phyloP scores from a whole-genome alignment of 2,113 vertebrate species.

The Pterocles burchelli region DNA sequence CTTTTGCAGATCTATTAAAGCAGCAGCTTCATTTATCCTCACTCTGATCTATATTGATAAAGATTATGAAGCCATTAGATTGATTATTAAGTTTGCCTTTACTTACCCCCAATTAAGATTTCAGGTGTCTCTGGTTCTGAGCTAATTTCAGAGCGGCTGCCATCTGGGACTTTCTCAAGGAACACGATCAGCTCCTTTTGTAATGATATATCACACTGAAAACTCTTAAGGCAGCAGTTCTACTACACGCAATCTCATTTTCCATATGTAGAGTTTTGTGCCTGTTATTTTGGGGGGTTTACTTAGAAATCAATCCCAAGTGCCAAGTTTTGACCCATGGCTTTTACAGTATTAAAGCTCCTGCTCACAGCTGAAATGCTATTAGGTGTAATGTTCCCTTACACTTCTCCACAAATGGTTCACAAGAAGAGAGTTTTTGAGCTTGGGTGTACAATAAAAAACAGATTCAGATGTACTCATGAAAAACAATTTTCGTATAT shows the following conservation, averaged over 20 bases:
- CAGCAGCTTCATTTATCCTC: conserved; percentile 29
- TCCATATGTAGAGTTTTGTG: background rate
- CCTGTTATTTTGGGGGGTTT: background rate
- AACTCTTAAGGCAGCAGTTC: background rate
- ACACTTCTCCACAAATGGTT: background rate
- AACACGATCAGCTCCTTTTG: background rate
- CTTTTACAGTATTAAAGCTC: background rate
- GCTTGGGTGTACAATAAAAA: background rate
- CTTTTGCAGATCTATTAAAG: conserved; percentile 49
- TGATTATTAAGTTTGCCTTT: conserved; percentile 58
- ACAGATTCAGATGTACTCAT: background rate
- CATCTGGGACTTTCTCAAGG: conserved; percentile 34
- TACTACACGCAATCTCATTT: background rate
- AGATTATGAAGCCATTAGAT: conserved; percentile 59
- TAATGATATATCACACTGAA: background rate
- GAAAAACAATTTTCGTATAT: background rate
- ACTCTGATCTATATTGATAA: conserved; percentile 55
- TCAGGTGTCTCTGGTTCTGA: conserved; percentile 59
- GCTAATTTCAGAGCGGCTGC: conserved; percentile 51
- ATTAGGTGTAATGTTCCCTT: background rate
- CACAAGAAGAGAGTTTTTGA: background rate
- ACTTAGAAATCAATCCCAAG: background rate
- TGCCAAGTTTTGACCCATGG: background rate
- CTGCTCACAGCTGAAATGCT: background rate
- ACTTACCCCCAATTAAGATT: conserved; percentile 59